A percentile compares a stretch with the other conserved stretches of the same genome.
phyloP scores from a whole-genome alignment of 2,113 vertebrate species.

The Podarcis cretensis region DNA sequence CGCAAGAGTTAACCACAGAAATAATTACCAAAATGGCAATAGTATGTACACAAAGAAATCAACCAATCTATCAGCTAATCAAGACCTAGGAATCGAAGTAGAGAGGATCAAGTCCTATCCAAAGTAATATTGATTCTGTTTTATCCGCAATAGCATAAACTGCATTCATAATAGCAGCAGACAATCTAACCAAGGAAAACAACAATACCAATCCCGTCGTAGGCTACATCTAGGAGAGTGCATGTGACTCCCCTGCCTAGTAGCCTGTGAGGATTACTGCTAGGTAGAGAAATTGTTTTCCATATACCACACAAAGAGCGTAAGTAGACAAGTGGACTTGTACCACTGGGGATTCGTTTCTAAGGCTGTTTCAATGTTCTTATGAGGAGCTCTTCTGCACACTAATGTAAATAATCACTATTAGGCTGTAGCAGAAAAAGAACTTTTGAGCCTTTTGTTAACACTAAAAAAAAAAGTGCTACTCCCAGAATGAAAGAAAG shows the following conservation, averaged over 20 bases:
- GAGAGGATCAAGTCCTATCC: neutral
- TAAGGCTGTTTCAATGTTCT: neutral
- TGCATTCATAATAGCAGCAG: neutral
- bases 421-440: neutral
- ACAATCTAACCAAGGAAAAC: neutral
- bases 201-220: neutral
- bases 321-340: neutral
- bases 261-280: neutral
- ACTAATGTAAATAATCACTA: neutral
- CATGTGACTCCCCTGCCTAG: no score
- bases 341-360: neutral
- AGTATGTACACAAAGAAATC: neutral
- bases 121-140: neutral
- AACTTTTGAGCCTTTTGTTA: neutral
- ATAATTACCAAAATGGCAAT: neutral
- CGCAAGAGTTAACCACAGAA: neutral
- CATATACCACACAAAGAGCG: neutral
- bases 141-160: slow-evolving; percentile 11
- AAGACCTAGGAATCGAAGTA: neutral
- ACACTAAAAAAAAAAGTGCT: neutral
- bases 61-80: neutral
- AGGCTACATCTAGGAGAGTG: neutral
- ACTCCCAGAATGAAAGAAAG: neutral
- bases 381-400: neutral
- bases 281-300: neutral